Base-by-base conservation (phyloP, 2,888 invertebrate species). In the Limnephilus auricula region DNA sequence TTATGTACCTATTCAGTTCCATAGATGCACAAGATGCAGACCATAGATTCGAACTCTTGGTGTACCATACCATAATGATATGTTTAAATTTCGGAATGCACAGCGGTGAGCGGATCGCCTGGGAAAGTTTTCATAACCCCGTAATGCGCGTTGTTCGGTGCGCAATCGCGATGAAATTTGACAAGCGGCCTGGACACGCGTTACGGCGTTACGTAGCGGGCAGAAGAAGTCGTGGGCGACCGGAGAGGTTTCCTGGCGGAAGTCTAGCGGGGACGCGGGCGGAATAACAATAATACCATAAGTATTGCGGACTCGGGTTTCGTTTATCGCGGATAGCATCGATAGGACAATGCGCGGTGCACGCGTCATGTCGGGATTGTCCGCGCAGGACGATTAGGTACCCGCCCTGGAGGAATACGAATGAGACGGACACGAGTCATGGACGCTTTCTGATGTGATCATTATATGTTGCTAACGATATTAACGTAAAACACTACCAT, bases 161-260 rank as follows among this genome's bases (percentile, higher is more conserved):
- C 30, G 31, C 79, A 89, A 89, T 89, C 89, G 79, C 89, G 89
- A 89, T 89, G 79, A 79, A 89, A 79, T 79, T 89, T 45, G 79
- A 89, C 89, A 89, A 89, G 89, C 34, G 50, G 45, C 12, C 45
- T 89, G 82, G 89, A 89, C 89, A 45, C 13, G 32, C 40, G 82
- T 65, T 65, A 86, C 80, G 79, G 32, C 40, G 82, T 65, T 65
- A 86, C 80, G 79, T 31, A 45, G 89, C 80, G 25, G 50, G 50
- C 89, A 10, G 45, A n/a, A 25, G 89, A n/a, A 30, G 45, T 45
- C 89, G 89, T 89, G 80, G 89, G 89, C 89, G 89, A 40, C 80
- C 80, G 82, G 89, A 79, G 89, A 80, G 82, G 82, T 89, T 89
- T 80, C 82, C 89, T 90, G 90, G 87, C 90, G 90, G 90, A 90